Conservation (phyloP, 2,888 invertebrate species). For the Hirtodrosophila confusa region DNA sequence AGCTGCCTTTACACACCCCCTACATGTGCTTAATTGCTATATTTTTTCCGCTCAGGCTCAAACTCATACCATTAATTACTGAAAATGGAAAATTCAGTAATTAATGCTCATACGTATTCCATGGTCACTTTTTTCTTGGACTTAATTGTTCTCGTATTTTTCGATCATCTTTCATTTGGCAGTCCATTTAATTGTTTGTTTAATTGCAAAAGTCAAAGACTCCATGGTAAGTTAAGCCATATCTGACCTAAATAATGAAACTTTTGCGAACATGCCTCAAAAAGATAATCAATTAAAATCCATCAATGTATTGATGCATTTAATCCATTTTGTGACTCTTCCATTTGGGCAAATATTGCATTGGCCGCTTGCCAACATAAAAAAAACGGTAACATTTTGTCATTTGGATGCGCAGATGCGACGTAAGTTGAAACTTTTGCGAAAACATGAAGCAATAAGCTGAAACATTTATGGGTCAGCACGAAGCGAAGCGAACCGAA, state of each 20-base stretch:
- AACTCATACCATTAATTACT: too few species aligned
- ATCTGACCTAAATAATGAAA: too few species aligned
- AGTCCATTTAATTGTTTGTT: too few species aligned
- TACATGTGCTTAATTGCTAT: too few species aligned
- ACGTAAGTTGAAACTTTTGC: constrained; percentile 51
- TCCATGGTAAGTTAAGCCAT: neutral
- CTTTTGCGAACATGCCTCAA: too few species aligned
- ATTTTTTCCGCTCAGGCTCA: too few species aligned
- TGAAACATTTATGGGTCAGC: constrained; percentile 67
- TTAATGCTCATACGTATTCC: neutral
- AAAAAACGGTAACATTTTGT: constrained; percentile 37
- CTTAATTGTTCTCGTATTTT: too few species aligned
- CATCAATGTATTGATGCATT: constrained; percentile 36
- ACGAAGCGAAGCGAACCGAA: constrained; percentile 12
- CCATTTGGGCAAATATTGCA: constrained; percentile 33
- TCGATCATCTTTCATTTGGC: too few species aligned
- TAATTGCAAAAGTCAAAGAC: neutral
- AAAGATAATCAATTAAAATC: constrained; percentile 30
- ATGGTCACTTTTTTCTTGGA: neutral
- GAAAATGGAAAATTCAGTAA: too few species aligned
- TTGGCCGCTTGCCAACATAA: constrained; percentile 48
- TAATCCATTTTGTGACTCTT: constrained; percentile 41
- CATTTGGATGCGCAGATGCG: constrained; percentile 53
- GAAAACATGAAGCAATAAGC: constrained; percentile 70
- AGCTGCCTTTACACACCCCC: too few species aligned